Percentiles rank a stretch among this genome's conserved stretches.
These are phyloP conservation scores for Molanna angustata DNA, from an alignment of 2,888 invertebrate species.

Conservation along the genomic window DNA sequence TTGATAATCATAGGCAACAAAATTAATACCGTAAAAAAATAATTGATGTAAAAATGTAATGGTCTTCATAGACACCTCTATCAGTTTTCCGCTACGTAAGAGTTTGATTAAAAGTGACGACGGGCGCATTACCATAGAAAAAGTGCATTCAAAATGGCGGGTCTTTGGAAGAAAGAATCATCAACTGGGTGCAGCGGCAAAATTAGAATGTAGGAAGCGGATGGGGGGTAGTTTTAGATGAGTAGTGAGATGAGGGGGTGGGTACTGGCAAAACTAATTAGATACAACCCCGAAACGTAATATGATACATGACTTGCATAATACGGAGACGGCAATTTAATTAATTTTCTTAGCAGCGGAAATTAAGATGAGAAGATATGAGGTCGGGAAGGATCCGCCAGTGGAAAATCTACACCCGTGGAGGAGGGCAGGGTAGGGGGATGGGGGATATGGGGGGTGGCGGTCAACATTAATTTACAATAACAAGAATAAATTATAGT, in stretches of 20 bases:
- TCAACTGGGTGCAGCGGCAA: neutral
- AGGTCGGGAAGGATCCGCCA: conserved; percentile 26
- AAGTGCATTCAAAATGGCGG: conserved; percentile 10
- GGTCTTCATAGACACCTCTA: too few species aligned
- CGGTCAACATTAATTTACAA: too few species aligned
- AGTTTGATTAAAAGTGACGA: too few species aligned
- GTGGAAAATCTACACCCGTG: too few species aligned
- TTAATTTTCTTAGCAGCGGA: conserved; percentile 34
- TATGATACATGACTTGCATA: conserved; percentile 35
- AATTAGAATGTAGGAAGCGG: neutral
- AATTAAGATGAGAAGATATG: conserved; percentile 35
- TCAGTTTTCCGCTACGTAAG: too few species aligned
- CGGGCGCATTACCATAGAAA: neutral
- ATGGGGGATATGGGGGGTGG: neutral
- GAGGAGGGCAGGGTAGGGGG: neutral
- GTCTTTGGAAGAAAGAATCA: conserved; percentile 13
- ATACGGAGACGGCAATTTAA: conserved; percentile 34
- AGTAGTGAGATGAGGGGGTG: neutral
- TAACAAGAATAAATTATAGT: too few species aligned
- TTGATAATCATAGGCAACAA: too few species aligned
- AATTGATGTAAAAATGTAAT: too few species aligned
- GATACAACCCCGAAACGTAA: conserved; percentile 34
- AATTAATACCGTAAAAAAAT: too few species aligned
- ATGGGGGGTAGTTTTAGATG: neutral
- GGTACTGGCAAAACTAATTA: conserved; percentile 32